Base-by-base conservation (phyloP, 2,797 vertebrate species). In the Crocodylus rhombifer region DNA sequence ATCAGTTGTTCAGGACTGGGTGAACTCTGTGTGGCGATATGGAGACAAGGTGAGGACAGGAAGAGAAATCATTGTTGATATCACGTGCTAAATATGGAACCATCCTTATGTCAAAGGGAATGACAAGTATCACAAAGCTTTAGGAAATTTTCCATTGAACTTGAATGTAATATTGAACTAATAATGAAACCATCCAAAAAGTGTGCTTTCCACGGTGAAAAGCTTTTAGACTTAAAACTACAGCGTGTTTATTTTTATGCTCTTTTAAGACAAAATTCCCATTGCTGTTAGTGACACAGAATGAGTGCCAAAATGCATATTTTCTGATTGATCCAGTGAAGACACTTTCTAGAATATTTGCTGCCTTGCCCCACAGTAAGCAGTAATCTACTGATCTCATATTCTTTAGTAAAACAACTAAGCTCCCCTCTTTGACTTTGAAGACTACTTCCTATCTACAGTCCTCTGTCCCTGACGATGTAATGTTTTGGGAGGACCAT, bases 151-250 rank as follows among this genome's bases (percentile, higher is more conserved):
- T 65, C 42, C 14, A 12, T 33, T 77, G 71, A 62, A 55, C 4
- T 76, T 56, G 30, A 84, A 36, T 16, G 23, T 5, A 61, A 33
- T 36, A 20, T 26, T 13, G 33, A 91, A 16, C 13, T 16, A 67
- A 23, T 28, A 58, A 12, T 17, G 58, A 57, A 73, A 79, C 26
- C 57, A 17, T 57, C 51, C 33, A 87, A 36, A 33, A 77, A n/a
- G 17, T 23, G 21, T n/a, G 13, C 17, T 81, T 69, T 75, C 74
- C 0, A 0, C 23, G 51, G 26, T 10, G 20, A 2, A 2, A 64
- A 62, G 23, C 65, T 84, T 76, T 60, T 74, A 55, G 56, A 2
- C 15, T 56, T 56, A 76, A 57, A 87, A 79, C 75, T 57, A 10
- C 13, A 23, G 16, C 10, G 2, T 51, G n/a, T 75, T 65, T 75